A percentile compares a stretch with the other conserved stretches of the same genome.
These are phyloP conservation scores for Microcebus murinus DNA, from an alignment of 2,113 vertebrate genomes.

Conservation along the genomic window DNA sequence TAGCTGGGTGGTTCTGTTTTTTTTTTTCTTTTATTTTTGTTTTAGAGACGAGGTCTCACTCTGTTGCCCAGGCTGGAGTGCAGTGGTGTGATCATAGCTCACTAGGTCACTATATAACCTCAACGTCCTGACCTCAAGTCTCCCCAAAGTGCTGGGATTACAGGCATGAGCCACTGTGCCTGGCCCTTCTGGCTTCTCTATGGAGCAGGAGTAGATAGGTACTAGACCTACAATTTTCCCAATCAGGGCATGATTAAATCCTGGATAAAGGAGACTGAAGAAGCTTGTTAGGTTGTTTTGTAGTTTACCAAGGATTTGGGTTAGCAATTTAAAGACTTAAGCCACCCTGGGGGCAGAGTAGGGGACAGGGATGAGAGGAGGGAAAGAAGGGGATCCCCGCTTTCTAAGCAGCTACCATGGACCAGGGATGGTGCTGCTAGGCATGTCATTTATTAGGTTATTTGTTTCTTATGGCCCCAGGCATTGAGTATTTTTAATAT, in stretches of 20 bases:
- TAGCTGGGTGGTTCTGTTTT: background rate
- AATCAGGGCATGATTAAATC: background rate
- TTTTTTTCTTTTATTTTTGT: no score
- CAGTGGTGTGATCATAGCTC: no score
- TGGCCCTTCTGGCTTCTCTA: no score
- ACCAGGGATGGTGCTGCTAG: no score
- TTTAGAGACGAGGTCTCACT: no score
- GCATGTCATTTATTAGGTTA: background rate
- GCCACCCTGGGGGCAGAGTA: background rate
- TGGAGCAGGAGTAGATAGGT: background rate
- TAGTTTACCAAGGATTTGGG: background rate
- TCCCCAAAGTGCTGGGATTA: no score
- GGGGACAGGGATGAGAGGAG: background rate
- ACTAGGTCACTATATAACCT: no score
- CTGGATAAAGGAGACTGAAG: background rate
- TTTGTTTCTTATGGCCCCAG: background rate
- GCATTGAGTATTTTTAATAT: background rate
- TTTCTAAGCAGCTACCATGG: no score
- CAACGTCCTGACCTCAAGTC: no score
- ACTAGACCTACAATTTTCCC: background rate
- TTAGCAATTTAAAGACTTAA: background rate
- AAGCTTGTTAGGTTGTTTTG: background rate
- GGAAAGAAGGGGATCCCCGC: fast-evolving
- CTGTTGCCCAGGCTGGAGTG: no score
- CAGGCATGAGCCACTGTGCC: no score